Conservation (phyloP, 2,113 vertebrate genomes). For the Lagenorhynchus albirostris region DNA sequence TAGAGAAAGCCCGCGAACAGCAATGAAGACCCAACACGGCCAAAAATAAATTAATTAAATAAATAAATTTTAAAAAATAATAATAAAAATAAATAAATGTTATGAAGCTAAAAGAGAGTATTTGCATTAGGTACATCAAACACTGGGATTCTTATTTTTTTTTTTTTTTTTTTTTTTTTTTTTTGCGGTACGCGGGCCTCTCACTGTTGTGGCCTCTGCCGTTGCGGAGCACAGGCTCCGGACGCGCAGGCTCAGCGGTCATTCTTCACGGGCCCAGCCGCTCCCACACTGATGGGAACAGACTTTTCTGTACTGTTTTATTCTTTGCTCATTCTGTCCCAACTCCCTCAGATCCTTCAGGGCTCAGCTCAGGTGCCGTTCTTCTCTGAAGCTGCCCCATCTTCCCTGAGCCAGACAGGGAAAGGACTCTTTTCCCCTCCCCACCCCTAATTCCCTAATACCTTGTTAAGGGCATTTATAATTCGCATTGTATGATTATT, state of each 20-base stretch:
- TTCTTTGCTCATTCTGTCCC: background rate
- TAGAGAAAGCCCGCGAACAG: too few relatives aligned
- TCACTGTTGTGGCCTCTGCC: too few relatives aligned
- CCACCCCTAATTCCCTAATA: background rate
- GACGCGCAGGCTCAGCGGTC: too few relatives aligned
- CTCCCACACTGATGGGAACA: background rate
- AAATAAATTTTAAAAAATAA: too few relatives aligned
- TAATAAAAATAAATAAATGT: background rate
- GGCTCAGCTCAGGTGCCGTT: background rate
- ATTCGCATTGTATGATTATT: background rate
- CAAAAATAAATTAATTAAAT: too few relatives aligned
- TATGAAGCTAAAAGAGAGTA: background rate
- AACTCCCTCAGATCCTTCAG: background rate
- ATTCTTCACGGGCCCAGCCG: too few relatives aligned
- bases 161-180: too few relatives aligned
- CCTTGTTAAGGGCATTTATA: background rate
- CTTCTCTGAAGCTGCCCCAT: background rate
- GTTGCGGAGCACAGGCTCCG: too few relatives aligned
- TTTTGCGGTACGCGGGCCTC: too few relatives aligned
- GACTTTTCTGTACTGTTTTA: background rate
- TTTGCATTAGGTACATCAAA: background rate
- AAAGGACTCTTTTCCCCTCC: background rate
- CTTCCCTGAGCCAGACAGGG: background rate
- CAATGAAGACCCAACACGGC: too few relatives aligned
- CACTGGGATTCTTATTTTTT: background rate